phyloP scores from a whole-genome alignment of 1,140 invertebrate species.

The Epicauta chinensis region DNA sequence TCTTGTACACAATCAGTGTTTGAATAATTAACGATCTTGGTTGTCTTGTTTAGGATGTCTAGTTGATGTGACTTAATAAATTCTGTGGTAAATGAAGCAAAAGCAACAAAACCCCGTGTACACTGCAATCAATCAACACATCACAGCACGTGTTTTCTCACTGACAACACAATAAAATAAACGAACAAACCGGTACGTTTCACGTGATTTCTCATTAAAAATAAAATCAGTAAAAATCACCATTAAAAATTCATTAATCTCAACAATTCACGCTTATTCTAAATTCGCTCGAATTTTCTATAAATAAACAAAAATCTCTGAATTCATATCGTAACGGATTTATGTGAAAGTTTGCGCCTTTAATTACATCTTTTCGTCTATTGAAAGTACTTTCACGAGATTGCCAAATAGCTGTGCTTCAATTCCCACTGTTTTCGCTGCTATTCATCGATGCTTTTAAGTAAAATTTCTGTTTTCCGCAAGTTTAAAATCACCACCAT shows the following conservation, averaged over 20 bases:
- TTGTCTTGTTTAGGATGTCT: conserved; percentile 11
- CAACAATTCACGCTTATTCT: too few relatives aligned
- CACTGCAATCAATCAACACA: conserved; percentile 11
- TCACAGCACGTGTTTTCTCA: conserved; percentile 8
- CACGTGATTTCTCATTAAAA: too few relatives aligned
- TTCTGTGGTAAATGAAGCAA: conserved; percentile 14
- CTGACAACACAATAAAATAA: conserved; percentile 7
- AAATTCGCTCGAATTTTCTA: not conserved
- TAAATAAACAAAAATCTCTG: too few relatives aligned
- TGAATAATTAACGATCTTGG: conserved; percentile 13
- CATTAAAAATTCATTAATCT: too few relatives aligned
- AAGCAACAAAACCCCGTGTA: conserved; percentile 9
- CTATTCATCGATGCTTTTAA: conserved; percentile 5
- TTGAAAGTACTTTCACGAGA: conserved; percentile 8
- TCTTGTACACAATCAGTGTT: not conserved
- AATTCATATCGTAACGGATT: conserved; percentile 2
- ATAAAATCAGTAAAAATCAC: too few relatives aligned
- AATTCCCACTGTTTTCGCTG: not conserved
- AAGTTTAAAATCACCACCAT: conserved; percentile 22
- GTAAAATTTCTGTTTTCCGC: conserved; percentile 21
- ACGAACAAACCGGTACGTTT: too few relatives aligned
- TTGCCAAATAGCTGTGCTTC: not conserved
- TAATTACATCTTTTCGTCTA: conserved; percentile 8
- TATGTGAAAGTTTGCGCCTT: conserved; percentile 10
- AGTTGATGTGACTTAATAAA: conserved; percentile 12